Percentiles rank a stretch among this genome's conserved stretches.
Evolutionary conservation across 1,140 invertebrate species (phyloP).

Genomic region (Sweltsa coloradensis): DNA sequence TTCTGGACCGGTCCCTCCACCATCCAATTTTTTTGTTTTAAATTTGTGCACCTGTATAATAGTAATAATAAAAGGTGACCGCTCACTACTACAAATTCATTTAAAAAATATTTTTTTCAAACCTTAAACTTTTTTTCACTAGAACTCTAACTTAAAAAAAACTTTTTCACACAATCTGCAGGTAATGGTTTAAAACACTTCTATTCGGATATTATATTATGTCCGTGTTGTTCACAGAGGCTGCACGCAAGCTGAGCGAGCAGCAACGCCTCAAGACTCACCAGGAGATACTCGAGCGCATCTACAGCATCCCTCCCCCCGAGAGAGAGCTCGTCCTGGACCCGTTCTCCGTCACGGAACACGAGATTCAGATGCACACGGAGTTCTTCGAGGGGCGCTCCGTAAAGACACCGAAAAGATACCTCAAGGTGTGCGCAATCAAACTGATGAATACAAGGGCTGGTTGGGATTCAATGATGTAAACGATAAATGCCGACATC

Average conservation of each 20-base stretch:
- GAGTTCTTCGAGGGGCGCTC: slow-evolving; percentile 46
- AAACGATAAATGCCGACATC: neutral
- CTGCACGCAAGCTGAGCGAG: neutral
- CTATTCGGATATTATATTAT: neutral
- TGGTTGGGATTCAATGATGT: neutral
- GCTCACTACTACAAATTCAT: no score
- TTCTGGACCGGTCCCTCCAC: no score
- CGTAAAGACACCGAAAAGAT: slow-evolving; percentile 43
- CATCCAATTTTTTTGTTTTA: no score
- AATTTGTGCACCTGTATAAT: no score
- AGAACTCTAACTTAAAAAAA: no score
- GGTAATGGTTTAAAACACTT: neutral
- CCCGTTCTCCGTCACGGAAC: slow-evolving; percentile 30
- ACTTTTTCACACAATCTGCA: neutral
- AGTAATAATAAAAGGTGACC: no score
- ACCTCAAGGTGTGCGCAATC: slow-evolving; percentile 31
- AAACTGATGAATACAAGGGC: neutral
- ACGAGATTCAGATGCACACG: slow-evolving; percentile 40
- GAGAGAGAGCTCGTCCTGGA: slow-evolving; percentile 31
- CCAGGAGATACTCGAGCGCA: slow-evolving; percentile 16
- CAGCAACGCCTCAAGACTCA: neutral
- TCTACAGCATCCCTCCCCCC: slow-evolving; percentile 30
- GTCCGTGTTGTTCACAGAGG: neutral
- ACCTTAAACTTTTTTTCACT: no score
- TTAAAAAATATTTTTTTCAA: no score